Percentiles rank a stretch among this genome's conserved stretches.
Conservation (phyloP, 2,113 vertebrate species). For the Malurus alboscapulatus region DNA sequence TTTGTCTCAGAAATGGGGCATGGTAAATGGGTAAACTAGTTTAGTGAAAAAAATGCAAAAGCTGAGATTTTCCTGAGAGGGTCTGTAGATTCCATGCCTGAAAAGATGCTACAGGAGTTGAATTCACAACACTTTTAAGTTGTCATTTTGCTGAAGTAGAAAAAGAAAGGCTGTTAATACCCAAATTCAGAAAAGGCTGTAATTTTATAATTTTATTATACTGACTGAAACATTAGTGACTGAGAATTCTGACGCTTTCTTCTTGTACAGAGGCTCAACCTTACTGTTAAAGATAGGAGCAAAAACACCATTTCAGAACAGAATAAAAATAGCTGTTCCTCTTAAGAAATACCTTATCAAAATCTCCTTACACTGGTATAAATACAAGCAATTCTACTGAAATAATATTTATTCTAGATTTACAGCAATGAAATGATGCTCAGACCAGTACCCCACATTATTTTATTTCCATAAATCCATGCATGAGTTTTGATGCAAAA, state of each 20-base stretch:
- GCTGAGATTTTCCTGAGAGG: neutral
- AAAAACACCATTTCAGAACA: neutral
- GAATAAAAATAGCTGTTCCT: neutral
- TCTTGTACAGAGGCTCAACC: fast-evolving
- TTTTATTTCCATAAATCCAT: neutral
- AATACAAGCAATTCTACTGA: neutral
- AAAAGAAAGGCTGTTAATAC: neutral
- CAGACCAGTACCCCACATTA: neutral
- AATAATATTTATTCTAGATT: neutral
- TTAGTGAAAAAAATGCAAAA: neutral
- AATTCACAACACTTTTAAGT: neutral
- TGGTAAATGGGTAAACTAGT: neutral
- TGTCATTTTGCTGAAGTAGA: neutral
- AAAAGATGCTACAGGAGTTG: neutral
- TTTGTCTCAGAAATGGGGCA: neutral
- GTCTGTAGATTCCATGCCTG: neutral
- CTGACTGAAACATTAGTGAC: neutral
- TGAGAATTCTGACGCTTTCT: neutral
- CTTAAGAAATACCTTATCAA: neutral
- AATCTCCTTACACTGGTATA: neutral
- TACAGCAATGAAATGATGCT: neutral
- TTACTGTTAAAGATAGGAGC: neutral
- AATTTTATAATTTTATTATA: neutral
- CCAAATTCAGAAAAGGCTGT: neutral
- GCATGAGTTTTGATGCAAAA: neutral